A percentile compares a stretch with the other conserved stretches of the same genome.
phyloP scores from a whole-genome alignment of 2,888 invertebrate species.

The Diaperis boleti region DNA sequence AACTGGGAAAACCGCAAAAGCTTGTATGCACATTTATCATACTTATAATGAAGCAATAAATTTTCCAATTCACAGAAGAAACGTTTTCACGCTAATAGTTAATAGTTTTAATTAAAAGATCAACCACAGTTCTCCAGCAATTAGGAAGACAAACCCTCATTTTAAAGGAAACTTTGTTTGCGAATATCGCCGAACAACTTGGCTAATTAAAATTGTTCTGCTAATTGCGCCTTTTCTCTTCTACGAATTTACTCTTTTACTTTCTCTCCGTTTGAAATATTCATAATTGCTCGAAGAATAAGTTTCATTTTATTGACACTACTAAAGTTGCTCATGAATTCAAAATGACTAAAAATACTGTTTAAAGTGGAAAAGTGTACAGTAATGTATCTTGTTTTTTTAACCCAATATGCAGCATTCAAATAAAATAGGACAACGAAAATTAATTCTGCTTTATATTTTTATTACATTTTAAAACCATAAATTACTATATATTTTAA shows the following conservation, averaged over 20 bases:
- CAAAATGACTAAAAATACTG: no score
- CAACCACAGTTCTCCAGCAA: constrained; percentile 45
- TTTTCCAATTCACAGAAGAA: not conserved
- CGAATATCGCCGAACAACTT: constrained; percentile 49
- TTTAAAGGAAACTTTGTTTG: constrained; percentile 50
- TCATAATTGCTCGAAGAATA: constrained; percentile 22
- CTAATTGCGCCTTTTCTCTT: constrained; percentile 49
- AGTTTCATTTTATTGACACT: constrained; percentile 21
- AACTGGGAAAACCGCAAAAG: no score
- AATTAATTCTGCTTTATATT: no score
- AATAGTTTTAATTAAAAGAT: constrained; percentile 48
- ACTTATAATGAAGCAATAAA: constrained; percentile 6
- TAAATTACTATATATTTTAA: no score
- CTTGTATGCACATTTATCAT: not conserved
- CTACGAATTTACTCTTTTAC: constrained; percentile 32
- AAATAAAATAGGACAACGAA: no score
- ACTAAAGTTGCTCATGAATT: not conserved
- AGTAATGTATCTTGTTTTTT: no score
- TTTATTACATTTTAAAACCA: no score
- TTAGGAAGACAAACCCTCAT: constrained; percentile 50
- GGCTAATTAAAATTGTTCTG: constrained; percentile 53
- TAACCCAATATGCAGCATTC: no score
- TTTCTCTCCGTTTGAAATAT: constrained; percentile 35
- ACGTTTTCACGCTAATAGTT: constrained; percentile 19
- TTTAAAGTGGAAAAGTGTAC: no score